A percentile compares a stretch with the other conserved stretches of the same genome.
These are phyloP conservation scores for Zosterops lateralis DNA, from an alignment of 2,113 vertebrate species.

Conservation along the genomic window DNA sequence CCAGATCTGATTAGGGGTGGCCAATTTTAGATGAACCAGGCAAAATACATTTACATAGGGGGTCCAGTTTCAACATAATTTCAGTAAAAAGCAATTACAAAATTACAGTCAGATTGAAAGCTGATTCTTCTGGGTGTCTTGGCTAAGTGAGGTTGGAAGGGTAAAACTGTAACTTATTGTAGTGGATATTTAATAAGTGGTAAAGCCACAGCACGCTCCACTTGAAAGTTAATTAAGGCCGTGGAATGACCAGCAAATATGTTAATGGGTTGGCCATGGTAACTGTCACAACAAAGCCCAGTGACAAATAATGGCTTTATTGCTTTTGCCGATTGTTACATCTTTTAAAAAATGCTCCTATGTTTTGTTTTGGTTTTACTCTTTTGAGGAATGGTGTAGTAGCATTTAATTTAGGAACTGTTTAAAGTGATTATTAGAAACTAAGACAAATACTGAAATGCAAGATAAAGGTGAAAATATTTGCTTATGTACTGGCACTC, in stretches of 20 bases:
- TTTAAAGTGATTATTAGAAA: not conserved
- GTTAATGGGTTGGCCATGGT: slow-evolving; percentile 71
- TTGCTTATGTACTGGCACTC: not conserved
- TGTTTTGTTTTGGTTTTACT: not conserved
- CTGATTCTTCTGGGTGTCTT: slow-evolving; percentile 64
- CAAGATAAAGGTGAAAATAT: not conserved
- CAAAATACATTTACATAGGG: slow-evolving; percentile 66
- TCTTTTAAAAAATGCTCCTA: not conserved
- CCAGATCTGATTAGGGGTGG: slow-evolving; percentile 59
- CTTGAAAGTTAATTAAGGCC: slow-evolving; percentile 78
- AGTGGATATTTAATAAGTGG: slow-evolving; percentile 77
- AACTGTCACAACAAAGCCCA: slow-evolving; percentile 72
- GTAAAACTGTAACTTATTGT: slow-evolving; percentile 67
- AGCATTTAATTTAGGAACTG: not conserved
- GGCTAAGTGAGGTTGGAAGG: slow-evolving; percentile 74
- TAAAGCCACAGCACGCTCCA: slow-evolving; percentile 74
- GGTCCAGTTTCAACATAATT: slow-evolving; percentile 65
- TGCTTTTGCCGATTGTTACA: slow-evolving; percentile 32
- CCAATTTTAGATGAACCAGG: slow-evolving; percentile 62
- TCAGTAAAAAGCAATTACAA: slow-evolving; percentile 68
- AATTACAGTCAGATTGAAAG: slow-evolving; percentile 55
- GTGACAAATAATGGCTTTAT: slow-evolving; percentile 61
- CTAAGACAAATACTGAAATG: not conserved
- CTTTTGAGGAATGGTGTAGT: not conserved
- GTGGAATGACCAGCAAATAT: slow-evolving; percentile 70